phyloP scores from a whole-genome alignment of 2,113 vertebrate species.

The Equus przewalskii region DNA sequence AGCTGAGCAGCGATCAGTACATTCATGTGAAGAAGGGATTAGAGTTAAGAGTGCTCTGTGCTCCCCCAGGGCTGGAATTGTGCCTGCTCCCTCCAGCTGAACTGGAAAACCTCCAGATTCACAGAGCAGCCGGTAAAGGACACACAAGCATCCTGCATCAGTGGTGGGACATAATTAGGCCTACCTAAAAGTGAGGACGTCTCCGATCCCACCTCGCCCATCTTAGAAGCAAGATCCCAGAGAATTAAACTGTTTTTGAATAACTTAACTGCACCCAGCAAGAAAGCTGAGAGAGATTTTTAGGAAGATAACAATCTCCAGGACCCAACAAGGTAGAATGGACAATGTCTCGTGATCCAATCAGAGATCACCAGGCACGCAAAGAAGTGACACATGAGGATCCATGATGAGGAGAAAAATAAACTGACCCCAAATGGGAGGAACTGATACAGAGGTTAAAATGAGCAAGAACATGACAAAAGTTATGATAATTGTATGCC shows the following conservation, averaged over 20 bases:
- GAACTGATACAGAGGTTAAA: neutral
- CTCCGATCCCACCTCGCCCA: neutral
- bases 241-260: neutral
- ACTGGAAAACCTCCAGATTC: neutral
- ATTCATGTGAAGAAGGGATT: neutral
- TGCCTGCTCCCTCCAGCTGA: neutral
- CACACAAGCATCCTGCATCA: neutral
- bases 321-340: neutral
- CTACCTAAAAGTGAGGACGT: neutral
- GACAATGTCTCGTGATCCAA: neutral
- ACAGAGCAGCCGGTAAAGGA: neutral
- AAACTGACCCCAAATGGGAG: neutral
- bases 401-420: neutral
- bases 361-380: neutral
- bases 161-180: neutral
- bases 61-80: neutral
- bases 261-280: neutral
- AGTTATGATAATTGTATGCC: neutral
- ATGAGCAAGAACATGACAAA: neutral
- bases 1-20: neutral
- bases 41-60: neutral
- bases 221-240: conserved; percentile 24
- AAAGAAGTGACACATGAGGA: neutral
- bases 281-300: neutral
- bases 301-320: neutral